Evolutionary conservation across 2,797 vertebrate species (phyloP).

Genomic region (Falco berigora): DNA sequence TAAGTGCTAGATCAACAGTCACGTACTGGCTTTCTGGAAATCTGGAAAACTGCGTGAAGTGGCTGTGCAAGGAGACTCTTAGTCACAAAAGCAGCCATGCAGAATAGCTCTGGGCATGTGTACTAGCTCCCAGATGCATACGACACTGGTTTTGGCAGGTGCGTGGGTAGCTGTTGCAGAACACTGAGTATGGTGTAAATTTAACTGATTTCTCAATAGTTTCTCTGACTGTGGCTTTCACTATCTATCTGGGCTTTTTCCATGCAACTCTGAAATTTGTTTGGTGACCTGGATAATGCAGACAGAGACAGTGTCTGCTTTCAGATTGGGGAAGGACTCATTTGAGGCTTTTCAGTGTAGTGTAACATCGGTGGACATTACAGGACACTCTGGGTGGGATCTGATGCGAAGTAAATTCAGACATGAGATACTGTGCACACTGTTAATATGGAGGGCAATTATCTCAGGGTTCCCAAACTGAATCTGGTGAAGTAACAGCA

Average conservation of each 20-base stretch:
- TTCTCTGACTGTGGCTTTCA: not conserved
- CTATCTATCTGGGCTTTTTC: not conserved
- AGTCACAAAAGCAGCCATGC: not conserved
- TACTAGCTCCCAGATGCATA: not conserved
- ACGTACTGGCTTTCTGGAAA: not conserved
- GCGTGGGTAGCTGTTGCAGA: not conserved
- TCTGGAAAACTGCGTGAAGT: not conserved
- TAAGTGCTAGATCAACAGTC: not conserved
- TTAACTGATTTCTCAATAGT: not conserved
- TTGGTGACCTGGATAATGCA: not conserved
- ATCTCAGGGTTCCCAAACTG: not conserved
- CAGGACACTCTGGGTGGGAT: not conserved
- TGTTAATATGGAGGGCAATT: not conserved
- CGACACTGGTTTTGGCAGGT: accelerated
- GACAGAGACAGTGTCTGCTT: not conserved
- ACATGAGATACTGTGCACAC: not conserved
- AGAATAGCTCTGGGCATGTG: not conserved
- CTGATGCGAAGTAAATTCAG: not conserved
- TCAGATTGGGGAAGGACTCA: not conserved
- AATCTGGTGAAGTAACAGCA: not conserved
- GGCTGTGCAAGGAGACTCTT: not conserved
- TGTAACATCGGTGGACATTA: accelerated
- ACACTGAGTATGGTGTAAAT: not conserved
- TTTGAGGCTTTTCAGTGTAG: not conserved
- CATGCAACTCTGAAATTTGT: not conserved